Percentiles rank a stretch among this genome's conserved stretches.
Evolutionary conservation across 1,140 invertebrate genomes (phyloP).

Genomic region (Drosophila athabasca): DNA sequence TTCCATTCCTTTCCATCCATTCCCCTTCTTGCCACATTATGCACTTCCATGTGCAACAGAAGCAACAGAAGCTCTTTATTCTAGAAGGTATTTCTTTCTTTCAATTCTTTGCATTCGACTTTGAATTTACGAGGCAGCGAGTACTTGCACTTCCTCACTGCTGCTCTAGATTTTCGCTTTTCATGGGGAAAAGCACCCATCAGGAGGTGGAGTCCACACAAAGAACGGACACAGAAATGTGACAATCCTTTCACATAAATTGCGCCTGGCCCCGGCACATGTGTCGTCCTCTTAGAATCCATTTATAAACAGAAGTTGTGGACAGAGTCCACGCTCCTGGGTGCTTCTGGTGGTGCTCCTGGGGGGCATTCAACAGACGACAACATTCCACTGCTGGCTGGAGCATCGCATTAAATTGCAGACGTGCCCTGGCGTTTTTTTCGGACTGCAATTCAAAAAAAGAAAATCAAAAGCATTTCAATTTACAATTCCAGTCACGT

Average conservation of each 20-base stretch:
- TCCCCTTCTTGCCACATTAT: too few species aligned
- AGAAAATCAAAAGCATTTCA: constrained; percentile 57
- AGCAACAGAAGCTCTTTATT: too few species aligned
- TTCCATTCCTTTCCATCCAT: too few species aligned
- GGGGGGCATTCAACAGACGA: constrained; percentile 21
- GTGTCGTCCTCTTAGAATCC: constrained; percentile 14
- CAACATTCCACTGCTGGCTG: constrained; percentile 6
- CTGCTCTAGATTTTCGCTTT: constrained; percentile 29
- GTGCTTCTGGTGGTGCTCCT: too few species aligned
- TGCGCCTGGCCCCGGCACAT: neutral
- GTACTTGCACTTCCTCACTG: neutral
- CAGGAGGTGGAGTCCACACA: too few species aligned
- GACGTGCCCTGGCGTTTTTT: constrained; percentile 53
- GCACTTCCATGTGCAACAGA: too few species aligned
- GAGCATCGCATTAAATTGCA: constrained; percentile 48
- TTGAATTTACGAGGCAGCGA: constrained; percentile 9
- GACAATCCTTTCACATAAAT: constrained; percentile 29
- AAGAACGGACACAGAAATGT: constrained; percentile 10
- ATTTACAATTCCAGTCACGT: constrained; percentile 63
- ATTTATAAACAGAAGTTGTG: constrained; percentile 26
- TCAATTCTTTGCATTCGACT: constrained; percentile 13
- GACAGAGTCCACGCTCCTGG: neutral
- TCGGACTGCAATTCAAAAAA: constrained; percentile 46
- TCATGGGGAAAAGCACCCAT: neutral
- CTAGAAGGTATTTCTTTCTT: too few species aligned